Conservation (phyloP, 2,888 invertebrate genomes). For the Cheilosia impressa region DNA sequence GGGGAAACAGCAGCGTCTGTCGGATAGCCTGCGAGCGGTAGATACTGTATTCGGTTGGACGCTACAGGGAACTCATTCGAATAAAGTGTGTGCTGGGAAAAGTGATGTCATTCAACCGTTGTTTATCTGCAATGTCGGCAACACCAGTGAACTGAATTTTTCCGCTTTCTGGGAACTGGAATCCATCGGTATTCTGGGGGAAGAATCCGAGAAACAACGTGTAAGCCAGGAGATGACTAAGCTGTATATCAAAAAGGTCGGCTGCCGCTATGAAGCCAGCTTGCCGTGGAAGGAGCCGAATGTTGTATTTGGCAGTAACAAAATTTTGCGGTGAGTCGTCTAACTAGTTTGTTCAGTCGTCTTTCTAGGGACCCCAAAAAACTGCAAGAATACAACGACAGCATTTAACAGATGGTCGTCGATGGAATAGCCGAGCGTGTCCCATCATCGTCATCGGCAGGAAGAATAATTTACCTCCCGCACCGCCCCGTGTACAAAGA, state of each 20-base stretch:
- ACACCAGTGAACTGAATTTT: constrained; percentile 10
- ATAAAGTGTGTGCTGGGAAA: background rate
- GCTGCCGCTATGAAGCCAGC: constrained; percentile 8
- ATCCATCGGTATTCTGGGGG: constrained; percentile 41
- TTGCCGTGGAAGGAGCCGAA: constrained; percentile 10
- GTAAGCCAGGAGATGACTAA: constrained; percentile 27
- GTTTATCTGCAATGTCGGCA: no score
- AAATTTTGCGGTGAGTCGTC: background rate
- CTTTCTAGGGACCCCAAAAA: background rate
- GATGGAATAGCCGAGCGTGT: background rate
- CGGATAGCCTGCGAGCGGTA: constrained; percentile 5
- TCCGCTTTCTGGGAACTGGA: constrained; percentile 36
- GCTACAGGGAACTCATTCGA: constrained; percentile 26
- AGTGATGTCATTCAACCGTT: no score
- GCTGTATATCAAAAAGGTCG: constrained; percentile 20
- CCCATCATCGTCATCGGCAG: background rate
- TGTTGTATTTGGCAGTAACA: background rate
- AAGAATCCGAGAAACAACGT: constrained; percentile 19
- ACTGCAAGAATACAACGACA: background rate
- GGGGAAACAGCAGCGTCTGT: constrained; percentile 7
- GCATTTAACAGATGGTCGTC: background rate
- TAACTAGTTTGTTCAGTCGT: background rate
- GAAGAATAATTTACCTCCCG: constrained; percentile 1
- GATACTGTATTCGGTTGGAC: constrained; percentile 31
- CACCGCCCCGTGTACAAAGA: constrained; percentile 37